phyloP scores from a whole-genome alignment of 2,113 vertebrate genomes.

The Apodemus speciosus region DNA sequence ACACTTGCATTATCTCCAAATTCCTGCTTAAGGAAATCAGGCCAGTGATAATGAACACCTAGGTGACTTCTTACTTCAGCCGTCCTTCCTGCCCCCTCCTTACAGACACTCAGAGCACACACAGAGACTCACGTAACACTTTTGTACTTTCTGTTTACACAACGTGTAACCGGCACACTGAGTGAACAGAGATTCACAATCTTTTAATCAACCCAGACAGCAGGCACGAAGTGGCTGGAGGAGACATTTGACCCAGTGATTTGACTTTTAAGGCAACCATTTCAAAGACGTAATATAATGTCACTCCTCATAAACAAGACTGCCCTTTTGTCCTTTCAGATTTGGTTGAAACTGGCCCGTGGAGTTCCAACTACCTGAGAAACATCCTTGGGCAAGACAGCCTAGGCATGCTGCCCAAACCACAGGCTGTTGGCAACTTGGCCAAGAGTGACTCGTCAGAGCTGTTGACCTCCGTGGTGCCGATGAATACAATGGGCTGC shows the following conservation, averaged over 20 bases:
- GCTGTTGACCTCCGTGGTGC: conserved; percentile 33
- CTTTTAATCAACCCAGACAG: background rate
- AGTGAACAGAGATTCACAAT: background rate
- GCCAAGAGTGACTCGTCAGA: conserved; percentile 38
- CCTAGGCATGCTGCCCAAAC: conserved; percentile 52
- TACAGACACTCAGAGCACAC: background rate
- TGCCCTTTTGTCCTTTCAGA: conserved; percentile 51
- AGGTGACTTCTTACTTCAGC: background rate
- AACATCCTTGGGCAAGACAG: conserved; percentile 60
- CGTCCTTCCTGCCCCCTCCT: background rate
- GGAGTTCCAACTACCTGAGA: conserved; percentile 25
- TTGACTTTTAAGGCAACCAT: conserved; percentile 52
- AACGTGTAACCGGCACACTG: background rate
- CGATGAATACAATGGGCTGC: conserved; percentile 46
- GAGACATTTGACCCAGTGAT: background rate
- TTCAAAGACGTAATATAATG: background rate
- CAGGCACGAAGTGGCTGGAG: background rate
- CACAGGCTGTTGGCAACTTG: conserved; percentile 57
- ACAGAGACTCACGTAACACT: background rate
- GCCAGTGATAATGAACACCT: background rate
- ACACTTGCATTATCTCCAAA: too few relatives aligned
- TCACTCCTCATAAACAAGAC: conserved; percentile 31
- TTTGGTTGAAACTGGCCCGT: conserved; percentile 45
- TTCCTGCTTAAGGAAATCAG: background rate
- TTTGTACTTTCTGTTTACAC: background rate